Evolutionary conservation across 2,888 invertebrate species (phyloP), one percentile per base, ranked within the genome.

Genomic region (Branchellion lobata): DNA sequence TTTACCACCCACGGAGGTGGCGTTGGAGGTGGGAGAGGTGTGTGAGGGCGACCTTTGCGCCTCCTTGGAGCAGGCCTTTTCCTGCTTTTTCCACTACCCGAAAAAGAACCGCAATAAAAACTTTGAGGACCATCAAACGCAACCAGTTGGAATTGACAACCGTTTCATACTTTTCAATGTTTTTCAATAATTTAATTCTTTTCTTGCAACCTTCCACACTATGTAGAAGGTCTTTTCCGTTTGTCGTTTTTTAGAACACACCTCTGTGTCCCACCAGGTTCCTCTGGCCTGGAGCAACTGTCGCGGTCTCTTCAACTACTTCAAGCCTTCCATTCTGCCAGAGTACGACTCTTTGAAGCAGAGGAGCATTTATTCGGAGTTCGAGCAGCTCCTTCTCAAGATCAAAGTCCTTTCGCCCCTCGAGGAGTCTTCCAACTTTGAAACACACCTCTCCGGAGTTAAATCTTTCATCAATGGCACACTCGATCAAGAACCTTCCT

Each of bases 51-150:
- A 92, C 85, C 90, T 94, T 1, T 91, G 91, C 81, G 92, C 92
- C 83, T 91, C 92, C 83, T 89, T 95, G 85, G 96, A 96, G 85
- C 96, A 96, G 88, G 91, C 92, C 81, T 90, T 92, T 81, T 95
- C 91, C 87, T 96, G 96, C 86, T 89, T 96, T 0, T 96, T 93
- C 86, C 85, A 85, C 29, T 86, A 87, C 83, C 87, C 87, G 0
- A 86, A 84, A 82, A 86, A 85, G 80, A 84, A 84, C 81, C 83
- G 84, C 78, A 91, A 89, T n/a, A 88, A 91, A 80, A 90, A 92
- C 86, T 88, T 94, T 29, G 90, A 90, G 73, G 94, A 94, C 84
- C 95, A 95, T 85, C 73, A 40, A 18, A 78, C 77, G 18, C 71
- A 65, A 40, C 81, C 80, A 73, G 82, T 82, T 68, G 18, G 47